Percentiles rank a stretch among this genome's conserved stretches.
These are phyloP conservation scores for Phaonia tiefii DNA, from an alignment of 2,888 invertebrate species.

Conservation along the genomic window DNA sequence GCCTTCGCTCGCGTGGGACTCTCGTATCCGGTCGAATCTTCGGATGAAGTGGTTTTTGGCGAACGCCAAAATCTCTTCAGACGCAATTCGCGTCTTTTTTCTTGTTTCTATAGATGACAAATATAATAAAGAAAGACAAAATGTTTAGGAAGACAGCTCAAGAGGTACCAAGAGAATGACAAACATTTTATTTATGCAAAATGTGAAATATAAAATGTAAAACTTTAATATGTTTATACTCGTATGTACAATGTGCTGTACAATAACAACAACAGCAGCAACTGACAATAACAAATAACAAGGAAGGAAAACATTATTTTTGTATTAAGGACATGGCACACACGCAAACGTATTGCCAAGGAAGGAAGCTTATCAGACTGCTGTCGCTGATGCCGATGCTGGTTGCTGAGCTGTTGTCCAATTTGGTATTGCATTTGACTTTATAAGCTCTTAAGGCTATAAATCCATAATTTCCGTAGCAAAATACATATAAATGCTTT, in stretches of 20 bases:
- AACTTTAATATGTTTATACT: neutral
- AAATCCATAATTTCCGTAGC: conserved; percentile 23
- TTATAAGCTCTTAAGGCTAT: conserved; percentile 15
- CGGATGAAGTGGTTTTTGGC: conserved; percentile 80
- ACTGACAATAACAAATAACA: too few species aligned
- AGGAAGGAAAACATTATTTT: too few species aligned
- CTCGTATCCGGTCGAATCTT: conserved; percentile 81
- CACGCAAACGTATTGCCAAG: neutral
- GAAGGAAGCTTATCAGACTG: neutral
- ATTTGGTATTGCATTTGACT: conserved; percentile 16
- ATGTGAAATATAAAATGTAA: neutral
- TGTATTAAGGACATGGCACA: conserved; percentile 2
- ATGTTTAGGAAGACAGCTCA: too few species aligned
- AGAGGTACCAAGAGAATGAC: neutral
- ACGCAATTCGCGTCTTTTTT: conserved; percentile 81
- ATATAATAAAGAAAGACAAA: conserved; percentile 14
- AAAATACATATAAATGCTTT: neutral
- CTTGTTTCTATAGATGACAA: conserved; percentile 78
- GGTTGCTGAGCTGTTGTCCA: neutral
- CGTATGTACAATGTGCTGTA: neutral
- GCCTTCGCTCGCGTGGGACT: conserved; percentile 80
- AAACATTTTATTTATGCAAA: neutral
- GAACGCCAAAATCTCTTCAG: conserved; percentile 81
- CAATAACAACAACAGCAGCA: too few species aligned
- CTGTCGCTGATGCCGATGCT: neutral